A percentile compares a stretch with the other conserved stretches of the same genome.
Evolutionary conservation across 2,888 invertebrate species (phyloP).

Genomic region (Acanthopleura granulata): DNA sequence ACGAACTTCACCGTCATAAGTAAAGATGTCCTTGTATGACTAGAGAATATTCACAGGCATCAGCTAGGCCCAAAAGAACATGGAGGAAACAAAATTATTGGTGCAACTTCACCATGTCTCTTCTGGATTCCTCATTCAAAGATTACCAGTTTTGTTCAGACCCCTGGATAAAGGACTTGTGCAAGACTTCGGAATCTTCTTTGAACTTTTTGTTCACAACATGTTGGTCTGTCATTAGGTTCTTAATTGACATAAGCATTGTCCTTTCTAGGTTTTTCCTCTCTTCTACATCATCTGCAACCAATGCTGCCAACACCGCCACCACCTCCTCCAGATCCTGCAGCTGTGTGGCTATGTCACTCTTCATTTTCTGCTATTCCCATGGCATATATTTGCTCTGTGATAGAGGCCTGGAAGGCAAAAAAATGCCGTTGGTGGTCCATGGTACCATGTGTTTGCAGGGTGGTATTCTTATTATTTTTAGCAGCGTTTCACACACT

Average conservation of each 20-base stretch:
- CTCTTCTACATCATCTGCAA: background rate
- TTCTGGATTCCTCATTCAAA: no score
- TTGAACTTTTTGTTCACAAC: no score
- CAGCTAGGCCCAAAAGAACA: no score
- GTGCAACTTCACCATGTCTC: no score
- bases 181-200: background rate
- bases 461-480: background rate
- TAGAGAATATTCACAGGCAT: no score
- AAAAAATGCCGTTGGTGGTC: slow-evolving; percentile 16
- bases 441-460: background rate
- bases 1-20: background rate
- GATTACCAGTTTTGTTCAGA: background rate
- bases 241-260: background rate
- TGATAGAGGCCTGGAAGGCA: background rate
- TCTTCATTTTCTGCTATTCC: background rate
- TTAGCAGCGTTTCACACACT: background rate
- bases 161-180: background rate
- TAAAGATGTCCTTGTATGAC: background rate
- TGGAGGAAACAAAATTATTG: no score
- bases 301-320: background rate
- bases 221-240: slow-evolving; percentile 4
- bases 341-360: background rate
- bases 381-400: background rate
- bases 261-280: background rate
- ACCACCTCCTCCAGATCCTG: background rate